phyloP scores from a whole-genome alignment of 2,113 vertebrate genomes.

The Neomonachus schauinslandi region DNA sequence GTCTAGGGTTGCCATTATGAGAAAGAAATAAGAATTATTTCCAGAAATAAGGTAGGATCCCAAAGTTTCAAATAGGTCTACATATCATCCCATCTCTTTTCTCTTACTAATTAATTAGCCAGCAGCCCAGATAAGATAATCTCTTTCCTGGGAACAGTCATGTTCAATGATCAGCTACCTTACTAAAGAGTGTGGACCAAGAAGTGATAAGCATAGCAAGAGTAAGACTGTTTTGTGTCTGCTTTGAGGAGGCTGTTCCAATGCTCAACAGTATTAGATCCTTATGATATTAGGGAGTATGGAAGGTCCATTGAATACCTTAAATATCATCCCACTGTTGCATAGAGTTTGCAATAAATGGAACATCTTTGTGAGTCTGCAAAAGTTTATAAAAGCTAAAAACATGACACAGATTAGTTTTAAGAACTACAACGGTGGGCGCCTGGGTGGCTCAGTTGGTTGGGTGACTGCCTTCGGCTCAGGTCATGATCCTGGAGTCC shows the following conservation, averaged over 20 bases:
- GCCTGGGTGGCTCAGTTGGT: too few relatives aligned
- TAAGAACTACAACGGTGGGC: not conserved
- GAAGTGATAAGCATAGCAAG: not conserved
- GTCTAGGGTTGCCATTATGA: not conserved
- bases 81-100: not conserved
- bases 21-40: not conserved
- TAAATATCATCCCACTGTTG: not conserved
- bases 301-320: not conserved
- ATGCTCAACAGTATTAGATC: not conserved
- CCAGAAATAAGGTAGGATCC: not conserved
- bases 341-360: not conserved
- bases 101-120: not conserved
- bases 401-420: not conserved
- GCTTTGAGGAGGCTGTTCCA: not conserved
- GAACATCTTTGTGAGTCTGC: not conserved
- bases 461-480: too few relatives aligned
- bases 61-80: not conserved
- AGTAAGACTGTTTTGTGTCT: not conserved
- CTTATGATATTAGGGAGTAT: not conserved
- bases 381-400: not conserved
- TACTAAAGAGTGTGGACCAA: not conserved
- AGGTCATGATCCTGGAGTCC: too few relatives aligned
- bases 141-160: not conserved
- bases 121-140: not conserved
- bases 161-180: not conserved